A percentile compares a stretch with the other conserved stretches of the same genome.
Conservation (phyloP, 2,888 invertebrate genomes). For the Eustalomyia histrio region DNA sequence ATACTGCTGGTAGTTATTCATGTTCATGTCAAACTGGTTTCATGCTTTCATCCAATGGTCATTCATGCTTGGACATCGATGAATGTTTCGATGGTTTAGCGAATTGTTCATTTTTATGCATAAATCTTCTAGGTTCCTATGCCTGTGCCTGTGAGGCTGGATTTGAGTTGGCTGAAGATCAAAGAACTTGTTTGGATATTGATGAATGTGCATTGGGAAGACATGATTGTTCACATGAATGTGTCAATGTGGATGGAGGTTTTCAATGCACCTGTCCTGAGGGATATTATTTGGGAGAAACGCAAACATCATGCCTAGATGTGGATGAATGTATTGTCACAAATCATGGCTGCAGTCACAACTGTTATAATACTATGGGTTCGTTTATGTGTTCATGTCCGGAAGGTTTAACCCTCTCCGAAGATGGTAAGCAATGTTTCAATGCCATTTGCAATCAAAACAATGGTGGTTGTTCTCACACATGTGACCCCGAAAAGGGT, state of each 20-base stretch:
- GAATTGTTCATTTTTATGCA: constrained; percentile 82
- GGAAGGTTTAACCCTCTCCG: constrained; percentile 72
- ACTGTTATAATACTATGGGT: constrained; percentile 80
- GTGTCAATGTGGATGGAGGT: constrained; percentile 81
- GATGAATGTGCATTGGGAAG: constrained; percentile 79
- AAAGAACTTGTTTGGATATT: constrained; percentile 79
- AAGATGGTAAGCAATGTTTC: constrained; percentile 78
- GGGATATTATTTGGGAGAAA: constrained; percentile 79
- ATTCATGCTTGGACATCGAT: constrained; percentile 81
- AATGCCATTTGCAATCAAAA: constrained; percentile 74
- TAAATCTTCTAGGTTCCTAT: constrained; percentile 82
- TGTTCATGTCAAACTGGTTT: constrained; percentile 81
- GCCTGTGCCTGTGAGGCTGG: constrained; percentile 80
- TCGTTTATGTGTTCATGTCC: constrained; percentile 82
- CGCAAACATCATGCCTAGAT: constrained; percentile 74
- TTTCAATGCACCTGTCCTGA: constrained; percentile 82
- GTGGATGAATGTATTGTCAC: constrained; percentile 73
- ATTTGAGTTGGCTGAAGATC: constrained; percentile 76
- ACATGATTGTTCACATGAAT: constrained; percentile 80
- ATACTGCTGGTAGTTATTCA: constrained; percentile 80
- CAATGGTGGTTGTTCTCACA: constrained; percentile 79
- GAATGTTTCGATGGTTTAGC: constrained; percentile 81
- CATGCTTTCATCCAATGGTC: constrained; percentile 74
- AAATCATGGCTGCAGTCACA: constrained; percentile 71
- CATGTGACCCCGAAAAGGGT: constrained; percentile 74